Conservation (phyloP, 2,888 invertebrate species). For the Ormyrus nitidulus region DNA sequence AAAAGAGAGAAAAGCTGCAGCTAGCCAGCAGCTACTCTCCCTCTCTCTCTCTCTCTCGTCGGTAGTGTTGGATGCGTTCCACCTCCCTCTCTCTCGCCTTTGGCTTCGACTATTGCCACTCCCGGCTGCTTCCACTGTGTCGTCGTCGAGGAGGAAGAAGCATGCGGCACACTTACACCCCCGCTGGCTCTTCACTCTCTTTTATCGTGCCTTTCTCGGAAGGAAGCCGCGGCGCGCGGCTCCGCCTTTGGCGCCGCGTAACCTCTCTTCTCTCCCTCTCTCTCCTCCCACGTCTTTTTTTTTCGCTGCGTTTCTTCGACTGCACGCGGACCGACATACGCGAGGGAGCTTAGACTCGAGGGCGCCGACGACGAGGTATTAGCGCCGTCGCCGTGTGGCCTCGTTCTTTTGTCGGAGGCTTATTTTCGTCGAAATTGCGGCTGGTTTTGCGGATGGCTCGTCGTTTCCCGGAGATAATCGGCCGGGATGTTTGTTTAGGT, state of each 20-base stretch:
- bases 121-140: background rate
- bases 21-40: conserved; percentile 27
- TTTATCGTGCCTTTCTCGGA: background rate
- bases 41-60: conserved; percentile 3
- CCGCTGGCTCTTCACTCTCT: conserved; percentile 57
- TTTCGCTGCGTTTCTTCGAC: no score
- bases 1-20: conserved; percentile 37
- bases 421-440: no score
- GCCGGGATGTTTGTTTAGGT: no score
- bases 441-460: no score
- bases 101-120: conserved; percentile 36
- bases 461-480: no score
- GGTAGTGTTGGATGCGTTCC: conserved; percentile 42
- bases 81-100: background rate
- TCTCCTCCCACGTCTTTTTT: conserved; percentile 31
- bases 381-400: no score
- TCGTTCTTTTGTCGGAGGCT: no score
- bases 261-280: conserved; percentile 62
- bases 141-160: conserved; percentile 8
- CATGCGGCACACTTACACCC: background rate
- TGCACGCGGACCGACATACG: background rate
- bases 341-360: no score
- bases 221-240: conserved; percentile 34
- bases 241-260: conserved; percentile 70
- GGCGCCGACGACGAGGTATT: no score